These are phyloP conservation scores for Melangyna quadrimaculata DNA, from an alignment of 2,888 invertebrate species.

Conservation along the genomic window DNA sequence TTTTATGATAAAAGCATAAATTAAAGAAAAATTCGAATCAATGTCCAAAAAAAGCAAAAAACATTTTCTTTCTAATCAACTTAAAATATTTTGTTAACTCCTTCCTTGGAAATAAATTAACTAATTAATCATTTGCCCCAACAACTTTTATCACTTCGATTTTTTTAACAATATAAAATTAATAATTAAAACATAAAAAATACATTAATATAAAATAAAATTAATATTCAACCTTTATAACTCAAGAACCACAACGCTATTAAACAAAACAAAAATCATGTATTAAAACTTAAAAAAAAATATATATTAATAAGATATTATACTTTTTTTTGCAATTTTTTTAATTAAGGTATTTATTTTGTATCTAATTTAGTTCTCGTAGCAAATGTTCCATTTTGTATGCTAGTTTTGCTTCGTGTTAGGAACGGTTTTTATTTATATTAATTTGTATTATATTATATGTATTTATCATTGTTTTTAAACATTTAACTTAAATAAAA, in stretches of 20 bases:
- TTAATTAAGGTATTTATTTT: slow-evolving; percentile 4
- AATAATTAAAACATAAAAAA: slow-evolving; percentile 14
- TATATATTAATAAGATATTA: neutral
- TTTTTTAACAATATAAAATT: slow-evolving; percentile 19
- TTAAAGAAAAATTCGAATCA: neutral
- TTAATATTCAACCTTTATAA: slow-evolving; percentile 5
- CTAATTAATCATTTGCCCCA: neutral
- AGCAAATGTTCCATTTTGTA: slow-evolving; percentile 12
- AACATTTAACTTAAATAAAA: neutral
- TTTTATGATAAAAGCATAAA: no score
- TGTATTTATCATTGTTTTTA: neutral
- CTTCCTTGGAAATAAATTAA: slow-evolving; percentile 2
- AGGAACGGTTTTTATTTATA: slow-evolving; percentile 53
- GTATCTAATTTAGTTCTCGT: slow-evolving; percentile 1
- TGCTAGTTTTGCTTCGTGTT: slow-evolving; percentile 28
- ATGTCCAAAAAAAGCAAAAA: neutral
- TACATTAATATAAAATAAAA: slow-evolving; percentile 7
- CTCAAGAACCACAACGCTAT: slow-evolving; percentile 17
- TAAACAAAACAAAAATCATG: neutral
- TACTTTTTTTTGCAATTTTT: neutral
- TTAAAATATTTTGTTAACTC: neutral
- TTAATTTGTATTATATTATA: neutral
- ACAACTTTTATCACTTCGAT: slow-evolving; percentile 16
- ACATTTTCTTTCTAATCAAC: neutral
- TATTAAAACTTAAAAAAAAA: slow-evolving; percentile 5